phyloP scores from a whole-genome alignment of 2,888 invertebrate genomes.

The Acrobasis consociella region DNA sequence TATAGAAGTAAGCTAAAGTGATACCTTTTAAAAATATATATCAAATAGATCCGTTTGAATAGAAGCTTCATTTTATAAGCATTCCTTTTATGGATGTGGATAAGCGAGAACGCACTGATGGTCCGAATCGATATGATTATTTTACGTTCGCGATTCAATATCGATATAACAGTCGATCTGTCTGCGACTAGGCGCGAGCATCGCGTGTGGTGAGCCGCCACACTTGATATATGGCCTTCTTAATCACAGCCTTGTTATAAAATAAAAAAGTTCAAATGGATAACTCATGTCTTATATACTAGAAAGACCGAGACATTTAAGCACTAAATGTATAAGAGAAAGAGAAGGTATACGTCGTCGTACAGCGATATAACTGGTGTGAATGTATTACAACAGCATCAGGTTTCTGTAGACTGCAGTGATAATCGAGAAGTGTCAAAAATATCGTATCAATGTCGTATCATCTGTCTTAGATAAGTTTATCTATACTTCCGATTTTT shows the following conservation, averaged over 20 bases:
- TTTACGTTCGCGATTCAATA: slow-evolving; percentile 14
- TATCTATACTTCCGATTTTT: too few species aligned
- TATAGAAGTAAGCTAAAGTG: too few species aligned
- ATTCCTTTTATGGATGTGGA: neutral
- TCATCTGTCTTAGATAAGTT: too few species aligned
- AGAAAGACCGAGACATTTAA: too few species aligned
- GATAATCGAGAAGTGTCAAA: too few species aligned
- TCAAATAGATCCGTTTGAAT: neutral
- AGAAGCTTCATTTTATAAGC: neutral
- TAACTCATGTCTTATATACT: neutral
- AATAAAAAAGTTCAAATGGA: neutral
- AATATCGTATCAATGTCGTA: too few species aligned
- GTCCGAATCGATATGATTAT: slow-evolving; percentile 15
- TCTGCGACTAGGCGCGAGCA: slow-evolving; percentile 52
- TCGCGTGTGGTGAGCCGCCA: slow-evolving; percentile 62
- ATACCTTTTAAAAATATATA: neutral
- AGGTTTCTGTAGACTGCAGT: too few species aligned
- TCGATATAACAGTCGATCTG: slow-evolving; percentile 33
- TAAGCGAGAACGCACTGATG: neutral
- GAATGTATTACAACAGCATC: too few species aligned
- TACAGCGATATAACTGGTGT: too few species aligned
- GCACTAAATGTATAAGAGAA: too few species aligned
- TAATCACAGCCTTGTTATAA: slow-evolving; percentile 59
- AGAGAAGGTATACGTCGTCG: too few species aligned
- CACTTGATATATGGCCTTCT: slow-evolving; percentile 70